Conservation (phyloP, 1,140 invertebrate species). For the Eupeodes corollae region DNA sequence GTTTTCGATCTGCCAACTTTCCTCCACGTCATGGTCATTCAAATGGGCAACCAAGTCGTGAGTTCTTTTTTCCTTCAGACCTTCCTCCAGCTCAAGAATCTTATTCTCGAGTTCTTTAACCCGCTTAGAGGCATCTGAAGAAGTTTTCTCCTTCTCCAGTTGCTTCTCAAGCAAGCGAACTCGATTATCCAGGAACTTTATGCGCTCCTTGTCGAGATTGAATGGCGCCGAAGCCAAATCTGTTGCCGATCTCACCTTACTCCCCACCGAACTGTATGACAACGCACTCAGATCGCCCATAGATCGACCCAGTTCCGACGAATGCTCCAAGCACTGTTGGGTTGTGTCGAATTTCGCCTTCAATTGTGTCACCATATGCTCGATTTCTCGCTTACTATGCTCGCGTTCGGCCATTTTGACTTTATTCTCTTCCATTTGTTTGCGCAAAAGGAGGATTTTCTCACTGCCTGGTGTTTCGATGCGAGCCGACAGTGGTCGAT, state of each 20-base stretch:
- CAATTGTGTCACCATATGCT: slow-evolving; percentile 37
- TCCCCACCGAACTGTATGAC: slow-evolving; percentile 1
- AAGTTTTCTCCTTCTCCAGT: slow-evolving; percentile 24
- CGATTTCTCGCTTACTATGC: slow-evolving; percentile 37
- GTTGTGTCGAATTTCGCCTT: slow-evolving; percentile 38
- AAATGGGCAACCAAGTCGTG: slow-evolving; percentile 65
- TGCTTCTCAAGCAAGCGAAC: slow-evolving; percentile 24
- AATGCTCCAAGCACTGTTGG: slow-evolving; percentile 28
- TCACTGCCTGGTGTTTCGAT: slow-evolving; percentile 29
- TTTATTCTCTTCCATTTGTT: slow-evolving; percentile 42
- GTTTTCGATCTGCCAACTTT: slow-evolving; percentile 42
- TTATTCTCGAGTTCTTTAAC: slow-evolving; percentile 50
- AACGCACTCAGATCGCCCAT: slow-evolving; percentile 27
- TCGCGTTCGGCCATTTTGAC: slow-evolving; percentile 37
- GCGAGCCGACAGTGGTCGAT: too few species aligned
- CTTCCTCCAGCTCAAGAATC: slow-evolving; percentile 62
- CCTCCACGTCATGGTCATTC: slow-evolving; percentile 69
- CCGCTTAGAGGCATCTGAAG: slow-evolving; percentile 23
- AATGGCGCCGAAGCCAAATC: slow-evolving; percentile 14
- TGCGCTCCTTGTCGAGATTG: slow-evolving; percentile 14
- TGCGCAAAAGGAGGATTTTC: slow-evolving; percentile 39
- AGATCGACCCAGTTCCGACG: slow-evolving; percentile 29
- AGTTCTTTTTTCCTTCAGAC: slow-evolving; percentile 71
- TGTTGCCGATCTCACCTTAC: slow-evolving; percentile 16
- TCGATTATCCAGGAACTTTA: slow-evolving; percentile 29